phyloP scores from a whole-genome alignment of 2,797 vertebrate species.

The Parambassis ranga region DNA sequence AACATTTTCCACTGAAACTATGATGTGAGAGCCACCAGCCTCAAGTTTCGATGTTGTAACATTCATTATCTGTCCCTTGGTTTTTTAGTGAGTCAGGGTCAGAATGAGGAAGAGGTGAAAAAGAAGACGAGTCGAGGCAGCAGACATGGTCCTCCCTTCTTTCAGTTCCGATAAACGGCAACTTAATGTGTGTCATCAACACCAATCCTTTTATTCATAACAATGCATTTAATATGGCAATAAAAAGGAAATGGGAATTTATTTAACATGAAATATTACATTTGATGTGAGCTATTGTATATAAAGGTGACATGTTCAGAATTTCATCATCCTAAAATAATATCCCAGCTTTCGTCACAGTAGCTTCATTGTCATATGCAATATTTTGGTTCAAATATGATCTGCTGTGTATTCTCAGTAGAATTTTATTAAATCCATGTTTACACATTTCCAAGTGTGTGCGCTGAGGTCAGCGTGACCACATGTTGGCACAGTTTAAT shows the following conservation, averaged over 20 bases:
- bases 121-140: constrained; percentile 45
- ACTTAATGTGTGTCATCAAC: constrained; percentile 22
- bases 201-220: constrained; percentile 15
- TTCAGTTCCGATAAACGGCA: constrained; percentile 59
- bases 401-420: not conserved
- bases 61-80: constrained; percentile 51
- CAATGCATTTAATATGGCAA: not conserved
- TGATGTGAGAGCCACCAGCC: constrained; percentile 43
- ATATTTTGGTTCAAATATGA: too few species aligned
- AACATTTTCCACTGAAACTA: constrained; percentile 73
- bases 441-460: not conserved
- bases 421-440: not conserved
- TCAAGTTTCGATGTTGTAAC: constrained; percentile 77
- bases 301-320: too few species aligned
- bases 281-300: not conserved
- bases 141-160: constrained; percentile 37
- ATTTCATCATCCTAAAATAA: too few species aligned
- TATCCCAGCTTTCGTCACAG: too few species aligned
- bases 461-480: not conserved
- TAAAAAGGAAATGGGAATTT: not conserved
- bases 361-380: too few species aligned
- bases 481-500: constrained; percentile 30
- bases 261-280: not conserved
- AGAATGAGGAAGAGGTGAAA: constrained; percentile 80
- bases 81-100: constrained; percentile 71